Evolutionary conservation across 2,888 invertebrate species (phyloP).

Genomic region (Cantharis rustica): DNA sequence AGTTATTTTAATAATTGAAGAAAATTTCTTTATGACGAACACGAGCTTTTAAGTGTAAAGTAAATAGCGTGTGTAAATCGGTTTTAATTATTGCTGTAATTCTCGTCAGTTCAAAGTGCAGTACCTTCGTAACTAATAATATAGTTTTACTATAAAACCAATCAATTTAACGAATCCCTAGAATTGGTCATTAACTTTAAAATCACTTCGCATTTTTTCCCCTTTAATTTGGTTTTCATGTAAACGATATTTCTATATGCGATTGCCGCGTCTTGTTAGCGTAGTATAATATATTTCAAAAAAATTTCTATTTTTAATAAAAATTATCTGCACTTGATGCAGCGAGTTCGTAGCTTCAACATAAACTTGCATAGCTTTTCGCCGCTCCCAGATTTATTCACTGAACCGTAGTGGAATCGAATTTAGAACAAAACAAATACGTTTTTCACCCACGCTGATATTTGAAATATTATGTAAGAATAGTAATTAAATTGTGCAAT

Average conservation of each 20-base stretch:
- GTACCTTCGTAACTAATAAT: background rate
- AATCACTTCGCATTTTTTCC: background rate
- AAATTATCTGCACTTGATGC: slow-evolving; percentile 3
- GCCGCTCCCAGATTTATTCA: slow-evolving; percentile 14
- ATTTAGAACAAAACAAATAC: slow-evolving; percentile 13
- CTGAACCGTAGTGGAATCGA: slow-evolving; percentile 9
- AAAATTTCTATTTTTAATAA: slow-evolving; percentile 7
- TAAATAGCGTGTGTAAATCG: slow-evolving; percentile 13
- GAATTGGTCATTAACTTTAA: background rate
- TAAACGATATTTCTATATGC: background rate
- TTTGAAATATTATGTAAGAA: slow-evolving; percentile 6
- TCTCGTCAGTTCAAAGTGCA: slow-evolving; percentile 6
- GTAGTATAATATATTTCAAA: background rate
- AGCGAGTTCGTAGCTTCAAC: slow-evolving; percentile 6
- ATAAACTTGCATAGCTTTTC: slow-evolving; percentile 9
- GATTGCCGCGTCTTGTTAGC: background rate
- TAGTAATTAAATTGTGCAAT: slow-evolving; percentile 12
- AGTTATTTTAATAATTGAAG: background rate
- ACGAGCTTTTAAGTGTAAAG: slow-evolving; percentile 11
- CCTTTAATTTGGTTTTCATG: background rate
- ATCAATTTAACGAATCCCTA: background rate
- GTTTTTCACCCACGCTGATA: slow-evolving; percentile 8
- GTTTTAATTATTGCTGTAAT: slow-evolving; percentile 7
- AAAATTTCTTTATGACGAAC: slow-evolving; percentile 6
- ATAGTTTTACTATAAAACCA: background rate